Evolutionary conservation across 2,113 vertebrate genomes (phyloP), one percentile per base, ranked within the genome.

Genomic region (Promerops cafer): DNA sequence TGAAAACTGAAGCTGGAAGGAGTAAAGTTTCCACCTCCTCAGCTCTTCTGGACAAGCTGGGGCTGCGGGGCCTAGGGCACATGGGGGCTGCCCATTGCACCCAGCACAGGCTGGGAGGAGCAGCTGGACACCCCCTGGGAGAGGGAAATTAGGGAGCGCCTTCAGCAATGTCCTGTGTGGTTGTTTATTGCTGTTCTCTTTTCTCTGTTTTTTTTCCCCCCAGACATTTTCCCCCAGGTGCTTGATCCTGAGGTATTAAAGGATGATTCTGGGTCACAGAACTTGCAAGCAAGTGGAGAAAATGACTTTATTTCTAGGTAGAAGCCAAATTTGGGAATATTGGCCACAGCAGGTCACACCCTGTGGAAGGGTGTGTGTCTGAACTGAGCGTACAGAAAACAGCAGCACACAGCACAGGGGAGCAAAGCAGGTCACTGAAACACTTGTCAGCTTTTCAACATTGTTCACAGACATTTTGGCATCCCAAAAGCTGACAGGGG

Each of bases 181-280:
- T 7, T 10, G 0, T 5, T 63, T 0, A 0, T n/a, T 22, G 45
- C 11, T 33, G 6, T 30, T 61, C 15, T 24, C 9, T 35, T 54
- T 15, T 14, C 22, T 50, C 16, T 23, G 15, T 19, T 11, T 40
- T 10, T 5, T 1, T 0, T 4, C 4, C 7, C 4, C 3, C 4
- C 2, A 2, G n/a, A n/a, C 2, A 2, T n/a, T 76, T 72, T 40
- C 26, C 11, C 44, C 37, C 17, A 69, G 40, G 5, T 69, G 22
- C 45, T 91, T 54, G 53, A 52, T 87, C 74, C 13, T 30, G 26
- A 24, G 35, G 33, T 12, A 21, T 57, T 35, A 17, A 72, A 83
- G 37, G 52, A 39, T 4, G 16, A n/a, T 18, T 24, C 49, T 26
- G 39, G 6, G 14, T 45, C 42, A 63, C 21, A 28, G 60, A 71